These are phyloP conservation scores for Rissa tridactyla DNA, from an alignment of 2,113 vertebrate species.

Conservation along the genomic window DNA sequence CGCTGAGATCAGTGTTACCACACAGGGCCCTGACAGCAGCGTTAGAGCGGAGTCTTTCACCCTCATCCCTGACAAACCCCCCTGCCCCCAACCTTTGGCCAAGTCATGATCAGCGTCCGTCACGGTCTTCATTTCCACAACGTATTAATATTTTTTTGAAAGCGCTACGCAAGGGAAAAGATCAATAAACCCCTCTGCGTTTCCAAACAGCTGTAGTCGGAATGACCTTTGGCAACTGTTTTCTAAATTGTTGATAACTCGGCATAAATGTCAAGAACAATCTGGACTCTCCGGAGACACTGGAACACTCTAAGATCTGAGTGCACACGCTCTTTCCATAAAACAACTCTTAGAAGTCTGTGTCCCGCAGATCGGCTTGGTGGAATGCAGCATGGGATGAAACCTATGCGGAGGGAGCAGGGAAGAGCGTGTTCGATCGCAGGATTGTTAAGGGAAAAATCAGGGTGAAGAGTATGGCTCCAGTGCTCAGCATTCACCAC, in stretches of 20 bases:
- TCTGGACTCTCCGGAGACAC: background rate
- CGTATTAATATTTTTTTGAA: background rate
- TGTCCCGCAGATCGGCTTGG: background rate
- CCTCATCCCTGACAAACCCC: background rate
- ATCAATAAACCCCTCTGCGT: background rate
- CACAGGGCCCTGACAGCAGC: background rate
- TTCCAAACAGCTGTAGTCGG: slow-evolving; percentile 1
- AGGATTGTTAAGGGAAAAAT: background rate
- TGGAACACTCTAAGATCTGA: slow-evolving; percentile 2
- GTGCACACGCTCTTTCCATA: background rate
- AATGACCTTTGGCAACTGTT: slow-evolving; percentile 38
- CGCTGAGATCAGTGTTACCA: background rate
- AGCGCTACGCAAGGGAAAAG: background rate
- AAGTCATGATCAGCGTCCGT: background rate
- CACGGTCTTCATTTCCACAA: background rate
- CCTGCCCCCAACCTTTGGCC: background rate
- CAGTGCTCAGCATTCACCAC: background rate
- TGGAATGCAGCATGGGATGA: background rate
- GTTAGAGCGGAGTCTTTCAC: background rate
- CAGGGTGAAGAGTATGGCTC: background rate
- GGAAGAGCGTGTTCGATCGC: background rate
- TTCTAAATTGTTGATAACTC: slow-evolving; percentile 51
- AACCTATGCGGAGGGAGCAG: background rate
- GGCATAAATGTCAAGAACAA: background rate
- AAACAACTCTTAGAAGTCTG: background rate